Conservation (phyloP, 2,113 vertebrate genomes). For the Hiodon tergisus region DNA sequence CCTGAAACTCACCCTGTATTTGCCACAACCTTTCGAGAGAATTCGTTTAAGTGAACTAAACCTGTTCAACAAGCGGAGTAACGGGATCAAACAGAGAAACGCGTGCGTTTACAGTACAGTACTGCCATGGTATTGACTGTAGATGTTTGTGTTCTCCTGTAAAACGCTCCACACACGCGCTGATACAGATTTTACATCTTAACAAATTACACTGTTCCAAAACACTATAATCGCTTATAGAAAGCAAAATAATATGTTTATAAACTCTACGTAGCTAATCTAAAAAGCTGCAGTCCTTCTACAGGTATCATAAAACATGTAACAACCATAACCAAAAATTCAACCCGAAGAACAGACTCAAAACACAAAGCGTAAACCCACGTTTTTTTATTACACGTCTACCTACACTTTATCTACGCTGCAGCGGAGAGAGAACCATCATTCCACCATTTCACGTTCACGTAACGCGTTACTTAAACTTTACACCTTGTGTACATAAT, state of each 20-base stretch:
- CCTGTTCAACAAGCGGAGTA: not conserved
- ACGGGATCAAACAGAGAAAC: no score
- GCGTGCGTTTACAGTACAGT: not conserved
- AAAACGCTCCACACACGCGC: no score
- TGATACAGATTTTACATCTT: not conserved
- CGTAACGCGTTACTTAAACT: no score
- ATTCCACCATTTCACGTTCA: no score
- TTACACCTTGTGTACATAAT: no score
- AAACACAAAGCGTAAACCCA: conserved; percentile 20
- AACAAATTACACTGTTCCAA: conserved; percentile 13
- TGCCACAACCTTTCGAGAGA: conserved; percentile 8
- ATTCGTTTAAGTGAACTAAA: not conserved
- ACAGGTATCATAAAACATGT: not conserved
- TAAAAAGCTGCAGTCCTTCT: not conserved
- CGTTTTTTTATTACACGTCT: no score
- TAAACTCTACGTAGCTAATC: not conserved
- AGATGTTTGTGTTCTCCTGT: no score
- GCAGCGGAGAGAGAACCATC: no score
- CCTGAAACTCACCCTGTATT: not conserved
- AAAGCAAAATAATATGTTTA: not conserved
- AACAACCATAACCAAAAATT: conserved; percentile 49
- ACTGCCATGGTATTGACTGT: not conserved
- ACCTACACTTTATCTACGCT: no score
- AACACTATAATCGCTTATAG: not conserved
- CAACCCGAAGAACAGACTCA: conserved; percentile 47